Conservation (phyloP, 2,113 vertebrate species). For the Phyllostomus discolor region DNA sequence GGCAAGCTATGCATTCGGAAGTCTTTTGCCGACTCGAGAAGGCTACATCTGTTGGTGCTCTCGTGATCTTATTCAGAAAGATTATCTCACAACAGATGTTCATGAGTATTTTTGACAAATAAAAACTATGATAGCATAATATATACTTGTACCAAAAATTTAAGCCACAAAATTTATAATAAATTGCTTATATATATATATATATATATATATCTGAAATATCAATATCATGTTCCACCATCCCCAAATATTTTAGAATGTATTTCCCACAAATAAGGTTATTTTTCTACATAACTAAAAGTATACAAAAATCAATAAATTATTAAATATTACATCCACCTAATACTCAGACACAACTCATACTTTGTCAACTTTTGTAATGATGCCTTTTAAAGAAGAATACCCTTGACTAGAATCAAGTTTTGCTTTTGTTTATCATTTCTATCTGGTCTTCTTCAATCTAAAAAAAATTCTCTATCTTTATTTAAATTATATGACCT, state of each 20-base stretch:
- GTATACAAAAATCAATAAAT: background rate
- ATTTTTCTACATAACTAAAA: background rate
- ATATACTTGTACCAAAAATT: background rate
- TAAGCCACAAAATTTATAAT: background rate
- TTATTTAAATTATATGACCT: background rate
- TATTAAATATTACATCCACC: background rate
- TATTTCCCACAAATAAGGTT: background rate
- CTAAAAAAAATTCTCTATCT: background rate
- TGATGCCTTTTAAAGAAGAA: background rate
- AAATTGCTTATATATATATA: background rate
- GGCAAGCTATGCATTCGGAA: background rate
- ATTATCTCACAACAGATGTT: conserved; percentile 10
- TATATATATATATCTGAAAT: background rate
- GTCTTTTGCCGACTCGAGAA: background rate
- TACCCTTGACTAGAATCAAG: background rate
- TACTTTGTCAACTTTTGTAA: background rate
- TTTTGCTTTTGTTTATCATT: background rate
- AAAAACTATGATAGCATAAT: background rate
- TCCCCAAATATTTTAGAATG: background rate
- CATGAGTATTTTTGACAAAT: background rate
- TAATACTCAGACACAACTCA: background rate
- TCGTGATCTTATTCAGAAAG: conserved; percentile 9
- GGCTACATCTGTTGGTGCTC: background rate
- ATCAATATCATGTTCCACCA: background rate
- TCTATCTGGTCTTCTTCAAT: background rate